Percentiles rank a stretch among this genome's conserved stretches.
phyloP scores from a whole-genome alignment of 2,797 vertebrate genomes.

The Poecile montanus region DNA sequence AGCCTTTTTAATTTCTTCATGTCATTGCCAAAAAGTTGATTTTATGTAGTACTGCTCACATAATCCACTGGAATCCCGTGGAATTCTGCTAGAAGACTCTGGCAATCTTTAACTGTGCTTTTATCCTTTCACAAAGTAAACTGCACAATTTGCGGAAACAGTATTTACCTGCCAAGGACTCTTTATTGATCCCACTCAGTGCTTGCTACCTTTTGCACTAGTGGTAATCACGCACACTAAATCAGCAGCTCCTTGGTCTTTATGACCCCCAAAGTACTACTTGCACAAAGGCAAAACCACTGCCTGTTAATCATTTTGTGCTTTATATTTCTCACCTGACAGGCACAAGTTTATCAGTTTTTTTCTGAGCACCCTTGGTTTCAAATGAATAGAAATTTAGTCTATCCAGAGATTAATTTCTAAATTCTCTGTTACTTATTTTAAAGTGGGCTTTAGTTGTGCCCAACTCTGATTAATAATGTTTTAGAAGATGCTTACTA shows the following conservation, averaged over 20 bases:
- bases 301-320: not conserved
- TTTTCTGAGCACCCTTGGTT: not conserved
- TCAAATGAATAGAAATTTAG: not conserved
- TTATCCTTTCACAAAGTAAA: not conserved
- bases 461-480: not conserved
- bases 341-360: not conserved
- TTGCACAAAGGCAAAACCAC: not conserved
- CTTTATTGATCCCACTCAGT: not conserved
- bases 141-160: not conserved
- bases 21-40: not conserved
- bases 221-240: not conserved
- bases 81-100: not conserved
- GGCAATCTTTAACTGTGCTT: not conserved
- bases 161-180: not conserved
- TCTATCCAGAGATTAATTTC: not conserved
- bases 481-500: not conserved
- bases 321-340: not conserved
- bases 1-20: conserved; percentile 7
- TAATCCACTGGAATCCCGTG: not conserved
- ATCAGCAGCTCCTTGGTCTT: not conserved
- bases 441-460: not conserved
- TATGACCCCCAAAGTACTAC: not conserved
- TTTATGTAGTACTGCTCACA: not conserved
- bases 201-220: not conserved
- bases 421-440: not conserved